A percentile compares a stretch with the other conserved stretches of the same genome.
Conservation (phyloP, 2,113 vertebrate genomes). For the Cyprinus carpio region DNA sequence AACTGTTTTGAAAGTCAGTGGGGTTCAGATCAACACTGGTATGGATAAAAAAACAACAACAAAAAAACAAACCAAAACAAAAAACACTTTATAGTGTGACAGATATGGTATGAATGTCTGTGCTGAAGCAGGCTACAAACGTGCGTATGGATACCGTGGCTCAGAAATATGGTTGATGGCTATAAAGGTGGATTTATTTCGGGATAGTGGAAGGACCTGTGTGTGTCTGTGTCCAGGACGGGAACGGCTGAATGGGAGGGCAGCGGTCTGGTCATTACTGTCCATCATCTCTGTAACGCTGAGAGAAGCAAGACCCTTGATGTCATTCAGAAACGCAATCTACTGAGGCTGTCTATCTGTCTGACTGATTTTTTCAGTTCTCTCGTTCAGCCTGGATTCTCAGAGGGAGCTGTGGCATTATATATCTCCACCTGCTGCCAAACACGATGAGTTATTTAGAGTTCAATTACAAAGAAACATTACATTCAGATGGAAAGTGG, state of each 20-base stretch:
- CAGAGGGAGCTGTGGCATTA: neutral
- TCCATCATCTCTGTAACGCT: constrained; percentile 29
- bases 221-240: constrained; percentile 14
- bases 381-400: neutral
- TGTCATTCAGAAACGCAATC: constrained; percentile 13
- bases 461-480: constrained; percentile 42
- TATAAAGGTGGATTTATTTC: constrained; percentile 23
- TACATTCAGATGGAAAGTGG: constrained; percentile 29
- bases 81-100: neutral
- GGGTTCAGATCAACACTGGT: neutral
- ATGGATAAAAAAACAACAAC: neutral
- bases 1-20: neutral
- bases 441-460: neutral
- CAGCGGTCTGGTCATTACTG: constrained; percentile 32
- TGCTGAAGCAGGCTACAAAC: neutral
- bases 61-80: neutral
- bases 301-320: constrained; percentile 3
- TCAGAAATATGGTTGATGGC: neutral
- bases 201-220: neutral
- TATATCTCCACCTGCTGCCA: constrained; percentile 21
- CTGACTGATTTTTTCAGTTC: neutral
- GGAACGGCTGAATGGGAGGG: constrained; percentile 1
- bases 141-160: neutral
- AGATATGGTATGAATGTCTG: neutral
- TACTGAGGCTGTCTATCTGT: constrained; percentile 19